Base-by-base conservation (phyloP, 2,113 vertebrate genomes). In the Lophochroa leadbeateri region DNA sequence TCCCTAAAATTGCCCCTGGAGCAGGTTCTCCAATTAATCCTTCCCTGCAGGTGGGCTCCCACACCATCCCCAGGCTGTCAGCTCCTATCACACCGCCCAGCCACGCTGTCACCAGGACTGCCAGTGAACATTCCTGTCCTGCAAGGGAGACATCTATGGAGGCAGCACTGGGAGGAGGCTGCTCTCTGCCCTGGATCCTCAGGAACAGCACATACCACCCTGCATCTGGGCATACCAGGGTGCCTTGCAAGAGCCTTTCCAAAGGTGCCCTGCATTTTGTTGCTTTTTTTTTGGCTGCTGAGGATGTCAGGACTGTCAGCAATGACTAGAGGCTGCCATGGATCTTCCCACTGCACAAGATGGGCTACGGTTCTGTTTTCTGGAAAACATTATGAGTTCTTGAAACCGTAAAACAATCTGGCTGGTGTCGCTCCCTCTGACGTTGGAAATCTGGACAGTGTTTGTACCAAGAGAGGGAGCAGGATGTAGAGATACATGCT, bases 311-410 rank as follows among this genome's bases (percentile, higher is more conserved):
- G 16, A 27, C 44, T 93, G 82, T 82, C 7, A 3, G 78, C 57
- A 76, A 18, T 6, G 18, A 52, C 44, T 55, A 46, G 64, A 86
- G 33, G 41, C 87, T 92, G 78, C 57, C 3, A 17, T 3, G 1
- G 57, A 49, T 77, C 65, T 70, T 80, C 43, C 82, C 3, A 0
- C 63, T 88, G 46, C 64, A 91, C 67, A 96, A 85, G 52, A 88
- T 82, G 75, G 67, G 79, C 82, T 96, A 79, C 58, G 85, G 79
- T 61, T 79, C 82, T 49, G 70, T 41, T 88, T 21, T 97, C 90
- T 97, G 93, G 94, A 94, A 97, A 93, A 46, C 78, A 90, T 96
- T 91, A 94, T 72, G 84, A 91, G 90, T 94, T 96, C 92, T 94
- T 11, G 18, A 96, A 93, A 88, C 90, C 4, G 0, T 96, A 90